Conservation (phyloP, 2,888 invertebrate species). For the Periphyllus acericola region DNA sequence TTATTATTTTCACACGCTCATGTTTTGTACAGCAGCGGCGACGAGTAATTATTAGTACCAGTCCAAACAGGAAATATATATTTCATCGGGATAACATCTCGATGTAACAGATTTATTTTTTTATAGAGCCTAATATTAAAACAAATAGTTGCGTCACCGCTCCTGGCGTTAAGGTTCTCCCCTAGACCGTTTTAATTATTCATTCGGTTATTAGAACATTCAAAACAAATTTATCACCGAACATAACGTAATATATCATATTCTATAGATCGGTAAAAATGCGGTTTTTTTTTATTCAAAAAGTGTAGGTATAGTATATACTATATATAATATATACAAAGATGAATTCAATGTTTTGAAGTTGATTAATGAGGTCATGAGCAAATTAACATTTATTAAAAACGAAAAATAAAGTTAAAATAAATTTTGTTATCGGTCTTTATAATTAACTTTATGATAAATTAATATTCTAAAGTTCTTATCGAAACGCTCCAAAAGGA, state of each 20-base stretch:
- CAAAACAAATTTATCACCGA: constrained; percentile 25
- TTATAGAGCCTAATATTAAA: neutral
- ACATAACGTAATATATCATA: neutral
- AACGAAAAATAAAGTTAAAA: constrained; percentile 35
- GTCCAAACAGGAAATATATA: neutral
- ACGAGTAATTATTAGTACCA: neutral
- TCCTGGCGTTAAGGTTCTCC: neutral
- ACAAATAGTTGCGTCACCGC: neutral
- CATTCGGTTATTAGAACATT: neutral
- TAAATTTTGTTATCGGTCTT: constrained; percentile 25
- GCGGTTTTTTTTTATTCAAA: neutral
- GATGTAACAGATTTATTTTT: neutral
- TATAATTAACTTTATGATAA: constrained; percentile 40
- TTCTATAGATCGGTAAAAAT: neutral
- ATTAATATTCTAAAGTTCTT: constrained; percentile 37
- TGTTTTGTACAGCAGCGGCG: neutral
- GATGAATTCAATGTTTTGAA: constrained; percentile 37
- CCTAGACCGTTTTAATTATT: neutral
- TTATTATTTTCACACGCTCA: neutral
- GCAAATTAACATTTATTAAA: constrained; percentile 37
- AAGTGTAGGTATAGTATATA: neutral
- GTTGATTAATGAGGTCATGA: constrained; percentile 39
- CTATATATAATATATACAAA: neutral
- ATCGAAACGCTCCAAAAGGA: constrained; percentile 22
- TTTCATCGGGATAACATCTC: neutral